Evolutionary conservation across 2,113 vertebrate species (phyloP).

Genomic region (Cyphomyrus discorhynchus): DNA sequence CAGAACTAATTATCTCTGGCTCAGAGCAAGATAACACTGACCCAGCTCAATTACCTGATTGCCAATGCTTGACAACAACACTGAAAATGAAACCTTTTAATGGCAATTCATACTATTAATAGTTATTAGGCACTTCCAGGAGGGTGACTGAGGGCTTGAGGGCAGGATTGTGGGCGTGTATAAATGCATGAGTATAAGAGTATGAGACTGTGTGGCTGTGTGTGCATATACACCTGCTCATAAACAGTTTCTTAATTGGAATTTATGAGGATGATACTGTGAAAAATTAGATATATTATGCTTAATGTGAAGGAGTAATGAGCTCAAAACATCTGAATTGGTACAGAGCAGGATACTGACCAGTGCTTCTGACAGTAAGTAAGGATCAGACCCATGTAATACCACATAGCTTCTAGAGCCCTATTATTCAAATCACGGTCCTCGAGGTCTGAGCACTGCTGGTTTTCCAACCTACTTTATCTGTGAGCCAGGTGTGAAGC

Average conservation of each 20-base stretch:
- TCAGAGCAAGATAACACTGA: neutral
- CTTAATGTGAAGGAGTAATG: neutral
- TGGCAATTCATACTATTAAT: neutral
- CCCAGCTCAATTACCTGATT: neutral
- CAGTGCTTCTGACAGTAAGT: neutral
- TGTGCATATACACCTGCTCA: neutral
- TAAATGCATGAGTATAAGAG: neutral
- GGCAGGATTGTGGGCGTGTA: neutral
- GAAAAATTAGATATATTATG: neutral
- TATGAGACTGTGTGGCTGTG: neutral
- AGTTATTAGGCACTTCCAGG: neutral
- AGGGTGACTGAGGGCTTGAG: neutral
- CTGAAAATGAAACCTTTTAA: neutral
- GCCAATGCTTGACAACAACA: neutral
- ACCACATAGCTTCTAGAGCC: neutral
- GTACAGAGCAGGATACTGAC: neutral
- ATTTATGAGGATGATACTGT: neutral
- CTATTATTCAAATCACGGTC: no score
- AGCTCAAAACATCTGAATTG: neutral
- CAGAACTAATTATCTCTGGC: neutral
- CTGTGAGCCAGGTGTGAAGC: no score
- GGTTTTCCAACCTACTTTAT: no score
- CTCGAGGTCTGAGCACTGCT: no score
- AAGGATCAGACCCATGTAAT: neutral
- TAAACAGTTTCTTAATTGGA: no score